A percentile compares a stretch with the other conserved stretches of the same genome.
These are phyloP conservation scores for Gnathonemus longibarbis DNA, from an alignment of 2,113 vertebrate genomes.

Conservation along the genomic window DNA sequence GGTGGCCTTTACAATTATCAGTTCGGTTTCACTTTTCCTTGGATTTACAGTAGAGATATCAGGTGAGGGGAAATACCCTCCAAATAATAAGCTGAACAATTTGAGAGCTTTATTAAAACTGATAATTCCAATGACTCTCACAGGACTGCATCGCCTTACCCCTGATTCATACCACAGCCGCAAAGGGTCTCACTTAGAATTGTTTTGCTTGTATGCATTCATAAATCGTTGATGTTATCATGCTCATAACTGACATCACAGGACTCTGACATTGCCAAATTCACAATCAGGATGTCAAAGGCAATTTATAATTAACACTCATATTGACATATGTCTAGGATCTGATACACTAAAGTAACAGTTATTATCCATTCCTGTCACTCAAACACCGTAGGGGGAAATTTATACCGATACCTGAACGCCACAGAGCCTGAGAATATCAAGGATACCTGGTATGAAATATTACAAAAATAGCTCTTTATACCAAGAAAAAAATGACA, in stretches of 20 bases:
- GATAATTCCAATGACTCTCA: neutral
- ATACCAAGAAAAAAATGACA: neutral
- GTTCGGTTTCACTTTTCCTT: neutral
- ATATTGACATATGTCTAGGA: neutral
- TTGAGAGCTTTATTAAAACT: neutral
- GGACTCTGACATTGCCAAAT: neutral
- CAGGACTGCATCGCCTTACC: neutral
- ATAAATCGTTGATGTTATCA: neutral
- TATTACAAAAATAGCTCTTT: constrained; percentile 2
- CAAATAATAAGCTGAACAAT: neutral
- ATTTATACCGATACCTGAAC: neutral
- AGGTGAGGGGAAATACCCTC: neutral
- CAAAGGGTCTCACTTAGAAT: neutral
- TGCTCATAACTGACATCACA: neutral
- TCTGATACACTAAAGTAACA: neutral
- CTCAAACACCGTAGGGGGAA: neutral
- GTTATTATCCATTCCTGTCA: neutral
- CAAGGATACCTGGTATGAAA: neutral
- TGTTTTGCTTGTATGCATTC: neutral
- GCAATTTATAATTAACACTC: neutral
- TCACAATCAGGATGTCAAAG: neutral
- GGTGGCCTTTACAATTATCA: neutral
- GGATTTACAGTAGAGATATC: neutral
- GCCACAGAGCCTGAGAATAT: neutral
- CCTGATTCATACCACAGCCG: neutral